Evolutionary conservation across 2,888 invertebrate species (phyloP).

Genomic region (Toxonevra muliebris): DNA sequence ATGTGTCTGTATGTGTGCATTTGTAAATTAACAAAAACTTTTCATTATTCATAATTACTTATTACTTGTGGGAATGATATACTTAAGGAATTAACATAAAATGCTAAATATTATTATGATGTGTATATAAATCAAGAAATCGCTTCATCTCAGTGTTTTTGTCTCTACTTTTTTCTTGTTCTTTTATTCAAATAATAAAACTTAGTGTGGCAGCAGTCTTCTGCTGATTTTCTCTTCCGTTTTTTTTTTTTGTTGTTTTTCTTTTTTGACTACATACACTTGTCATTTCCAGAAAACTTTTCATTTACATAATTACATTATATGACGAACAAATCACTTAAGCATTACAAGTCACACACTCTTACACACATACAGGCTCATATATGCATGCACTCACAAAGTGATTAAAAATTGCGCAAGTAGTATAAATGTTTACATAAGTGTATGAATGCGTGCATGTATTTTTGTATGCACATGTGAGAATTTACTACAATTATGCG

Average conservation of each 20-base stretch:
- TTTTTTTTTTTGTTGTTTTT: no score
- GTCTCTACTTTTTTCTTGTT: no score
- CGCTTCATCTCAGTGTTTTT: background rate
- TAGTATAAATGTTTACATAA: background rate
- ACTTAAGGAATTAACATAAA: no score
- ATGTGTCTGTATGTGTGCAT: no score
- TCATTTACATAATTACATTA: slow-evolving; percentile 23
- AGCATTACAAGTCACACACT: slow-evolving; percentile 9
- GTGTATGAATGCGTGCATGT: background rate
- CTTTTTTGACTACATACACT: slow-evolving; percentile 22
- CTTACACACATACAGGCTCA: slow-evolving; percentile 11
- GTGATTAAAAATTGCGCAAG: slow-evolving; percentile 1
- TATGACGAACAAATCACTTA: background rate
- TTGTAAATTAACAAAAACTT: no score
- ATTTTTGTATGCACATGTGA: background rate
- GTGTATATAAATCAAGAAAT: slow-evolving; percentile 14
- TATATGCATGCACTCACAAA: slow-evolving; percentile 10
- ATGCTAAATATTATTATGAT: no score
- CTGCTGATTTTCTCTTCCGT: no score
- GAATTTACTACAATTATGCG: no score
- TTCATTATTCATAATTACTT: no score
- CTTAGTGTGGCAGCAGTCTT: no score
- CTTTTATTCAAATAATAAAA: no score
- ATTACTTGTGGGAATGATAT: no score
- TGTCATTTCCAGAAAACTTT: slow-evolving; percentile 33